Evolutionary conservation across 2,797 vertebrate species (phyloP).

Genomic region (Lates japonicus): DNA sequence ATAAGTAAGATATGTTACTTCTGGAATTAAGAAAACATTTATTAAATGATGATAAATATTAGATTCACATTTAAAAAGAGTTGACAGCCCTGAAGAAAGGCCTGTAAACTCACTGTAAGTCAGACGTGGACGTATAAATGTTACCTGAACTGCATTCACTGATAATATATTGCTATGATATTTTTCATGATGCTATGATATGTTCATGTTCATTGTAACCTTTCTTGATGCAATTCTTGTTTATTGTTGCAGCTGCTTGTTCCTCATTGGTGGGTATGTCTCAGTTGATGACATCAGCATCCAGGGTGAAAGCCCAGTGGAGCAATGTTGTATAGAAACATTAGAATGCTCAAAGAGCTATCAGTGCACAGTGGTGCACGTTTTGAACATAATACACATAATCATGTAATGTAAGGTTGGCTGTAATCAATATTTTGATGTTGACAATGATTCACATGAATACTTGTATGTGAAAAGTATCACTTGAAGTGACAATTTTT

Average conservation of each 20-base stretch:
- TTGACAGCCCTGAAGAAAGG: background rate
- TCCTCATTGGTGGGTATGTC: constrained; percentile 36
- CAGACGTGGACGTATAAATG: background rate
- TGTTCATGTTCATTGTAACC: background rate
- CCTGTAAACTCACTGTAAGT: background rate
- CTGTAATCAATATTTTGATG: background rate
- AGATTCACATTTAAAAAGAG: too few species aligned
- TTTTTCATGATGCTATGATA: too few species aligned
- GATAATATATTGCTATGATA: background rate
- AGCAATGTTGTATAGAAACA: constrained; percentile 16
- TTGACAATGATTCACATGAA: background rate
- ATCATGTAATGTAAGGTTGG: background rate
- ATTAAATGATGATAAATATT: too few species aligned
- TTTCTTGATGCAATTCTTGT: constrained; percentile 36
- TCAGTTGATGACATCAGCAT: constrained; percentile 36
- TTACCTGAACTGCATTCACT: background rate
- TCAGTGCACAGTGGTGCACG: background rate
- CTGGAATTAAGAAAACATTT: too few species aligned
- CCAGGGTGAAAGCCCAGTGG: constrained; percentile 17
- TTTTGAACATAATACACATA: background rate
- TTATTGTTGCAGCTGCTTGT: constrained; percentile 32
- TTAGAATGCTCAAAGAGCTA: background rate
- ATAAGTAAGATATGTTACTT: too few species aligned
- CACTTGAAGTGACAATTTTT: too few species aligned
- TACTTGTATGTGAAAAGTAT: too few species aligned